phyloP scores from a whole-genome alignment of 2,797 vertebrate genomes.

The Artibeus lituratus region DNA sequence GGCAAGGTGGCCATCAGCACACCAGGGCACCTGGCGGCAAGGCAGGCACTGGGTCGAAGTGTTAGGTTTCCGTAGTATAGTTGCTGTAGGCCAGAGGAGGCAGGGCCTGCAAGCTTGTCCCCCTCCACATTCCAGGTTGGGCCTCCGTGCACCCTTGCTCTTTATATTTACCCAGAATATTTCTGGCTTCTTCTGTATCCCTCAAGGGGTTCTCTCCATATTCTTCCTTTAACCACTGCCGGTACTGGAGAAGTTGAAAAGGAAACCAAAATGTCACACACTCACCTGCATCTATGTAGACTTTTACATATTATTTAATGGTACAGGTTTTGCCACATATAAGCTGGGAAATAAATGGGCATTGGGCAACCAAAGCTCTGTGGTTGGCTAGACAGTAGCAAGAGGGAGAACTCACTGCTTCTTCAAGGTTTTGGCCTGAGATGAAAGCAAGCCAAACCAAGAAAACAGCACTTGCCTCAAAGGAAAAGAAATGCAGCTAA shows the following conservation, averaged over 20 bases:
- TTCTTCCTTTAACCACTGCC: conserved; percentile 90
- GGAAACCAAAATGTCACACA: not conserved
- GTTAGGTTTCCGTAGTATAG: conserved; percentile 72
- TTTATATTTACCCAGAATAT: conserved; percentile 87
- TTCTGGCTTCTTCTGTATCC: conserved; percentile 89
- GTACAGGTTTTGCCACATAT: not conserved
- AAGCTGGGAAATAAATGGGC: not conserved
- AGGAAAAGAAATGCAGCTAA: not conserved
- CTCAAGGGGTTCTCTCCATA: conserved; percentile 91
- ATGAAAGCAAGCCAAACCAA: not conserved
- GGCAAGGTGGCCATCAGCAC: not conserved
- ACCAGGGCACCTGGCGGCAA: not conserved
- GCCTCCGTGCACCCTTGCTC: conserved; percentile 78
- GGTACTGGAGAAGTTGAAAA: conserved; percentile 83
- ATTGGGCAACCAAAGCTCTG: not conserved
- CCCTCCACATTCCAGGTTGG: conserved; percentile 76
- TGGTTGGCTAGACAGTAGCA: not conserved
- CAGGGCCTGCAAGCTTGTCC: conserved; percentile 80
- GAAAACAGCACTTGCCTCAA: not conserved
- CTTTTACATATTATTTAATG: not conserved
- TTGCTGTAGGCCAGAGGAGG: conserved; percentile 79
- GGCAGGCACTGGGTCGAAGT: not conserved
- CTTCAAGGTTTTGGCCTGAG: not conserved
- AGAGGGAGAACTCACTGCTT: not conserved
- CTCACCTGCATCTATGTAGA: accelerated